Conservation (phyloP, 1,140 invertebrate genomes). For the Euura saliciscinereae region DNA sequence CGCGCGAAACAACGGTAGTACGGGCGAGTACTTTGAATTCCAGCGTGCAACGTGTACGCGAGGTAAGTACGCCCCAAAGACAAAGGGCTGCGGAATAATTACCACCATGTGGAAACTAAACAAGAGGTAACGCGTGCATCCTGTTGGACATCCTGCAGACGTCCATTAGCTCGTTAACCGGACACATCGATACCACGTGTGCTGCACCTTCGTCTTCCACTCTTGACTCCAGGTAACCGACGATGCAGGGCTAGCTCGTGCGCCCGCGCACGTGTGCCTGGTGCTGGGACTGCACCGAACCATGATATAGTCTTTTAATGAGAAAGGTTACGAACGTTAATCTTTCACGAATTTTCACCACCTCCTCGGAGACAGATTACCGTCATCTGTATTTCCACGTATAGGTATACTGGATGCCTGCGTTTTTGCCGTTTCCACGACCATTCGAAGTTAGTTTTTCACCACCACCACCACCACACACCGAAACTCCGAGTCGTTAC, state of each 20-base stretch:
- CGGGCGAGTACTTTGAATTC: background rate
- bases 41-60: background rate
- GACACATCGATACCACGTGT: background rate
- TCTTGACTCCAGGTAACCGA: background rate
- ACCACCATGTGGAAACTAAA: background rate
- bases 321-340: no score
- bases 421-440: background rate
- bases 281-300: background rate
- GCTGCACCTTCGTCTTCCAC: background rate
- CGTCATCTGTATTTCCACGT: no score
- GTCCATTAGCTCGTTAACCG: conserved; percentile 3
- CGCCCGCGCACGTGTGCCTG: background rate
- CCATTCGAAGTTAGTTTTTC: background rate
- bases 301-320: no score
- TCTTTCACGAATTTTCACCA: no score
- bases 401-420: background rate
- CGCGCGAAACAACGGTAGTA: conserved; percentile 50
- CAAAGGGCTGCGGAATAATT: background rate
- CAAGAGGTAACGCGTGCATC: background rate
- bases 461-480: background rate
- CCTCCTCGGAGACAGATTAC: no score
- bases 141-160: background rate
- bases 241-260: background rate
- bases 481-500: background rate
- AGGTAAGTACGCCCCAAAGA: background rate